These are phyloP conservation scores for Drosophila mauritiana DNA, from an alignment of 1,140 invertebrate genomes.

Conservation along the genomic window DNA sequence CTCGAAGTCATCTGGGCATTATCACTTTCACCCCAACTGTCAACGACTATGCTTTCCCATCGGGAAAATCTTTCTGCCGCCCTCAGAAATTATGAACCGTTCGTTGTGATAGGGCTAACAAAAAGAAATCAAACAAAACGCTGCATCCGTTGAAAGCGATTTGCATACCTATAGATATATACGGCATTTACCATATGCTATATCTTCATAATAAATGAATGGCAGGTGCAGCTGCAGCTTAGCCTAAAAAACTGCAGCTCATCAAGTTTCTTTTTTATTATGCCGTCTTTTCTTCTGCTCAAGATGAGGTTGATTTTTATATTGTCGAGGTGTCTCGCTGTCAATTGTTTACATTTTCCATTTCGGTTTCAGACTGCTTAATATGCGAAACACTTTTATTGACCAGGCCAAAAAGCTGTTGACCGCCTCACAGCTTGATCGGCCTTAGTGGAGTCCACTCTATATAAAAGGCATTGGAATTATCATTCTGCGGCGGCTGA, in stretches of 20 bases:
- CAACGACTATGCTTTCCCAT: slow-evolving; percentile 28
- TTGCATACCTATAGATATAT: slow-evolving; percentile 38
- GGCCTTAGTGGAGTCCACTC: slow-evolving; percentile 49
- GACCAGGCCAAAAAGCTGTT: slow-evolving; percentile 69
- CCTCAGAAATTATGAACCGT: slow-evolving; percentile 45
- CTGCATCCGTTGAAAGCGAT: slow-evolving; percentile 60
- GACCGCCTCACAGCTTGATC: slow-evolving; percentile 49
- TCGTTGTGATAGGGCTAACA: slow-evolving; percentile 25
- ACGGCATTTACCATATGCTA: background rate
- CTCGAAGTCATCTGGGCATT: slow-evolving; percentile 26
- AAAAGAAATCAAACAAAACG: slow-evolving; percentile 46
- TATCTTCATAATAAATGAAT: slow-evolving; percentile 39
- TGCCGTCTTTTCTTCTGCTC: slow-evolving; percentile 18
- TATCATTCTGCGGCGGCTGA: slow-evolving; percentile 37
- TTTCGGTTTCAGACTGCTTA: slow-evolving; percentile 54
- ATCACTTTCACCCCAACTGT: slow-evolving; percentile 65
- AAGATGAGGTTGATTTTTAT: slow-evolving; percentile 36
- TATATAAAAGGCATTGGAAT: slow-evolving; percentile 47
- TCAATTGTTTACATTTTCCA: slow-evolving; percentile 78
- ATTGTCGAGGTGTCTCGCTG: slow-evolving; percentile 25
- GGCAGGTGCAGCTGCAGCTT: slow-evolving; percentile 53
- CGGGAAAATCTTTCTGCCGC: slow-evolving; percentile 42
- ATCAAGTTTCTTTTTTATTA: slow-evolving; percentile 51
- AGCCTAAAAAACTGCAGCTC: slow-evolving; percentile 53
- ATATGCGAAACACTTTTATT: slow-evolving; percentile 76